Evolutionary conservation across 2,888 invertebrate species (phyloP), one percentile per base, ranked within the genome.

Genomic region (Ophion costatus): DNA sequence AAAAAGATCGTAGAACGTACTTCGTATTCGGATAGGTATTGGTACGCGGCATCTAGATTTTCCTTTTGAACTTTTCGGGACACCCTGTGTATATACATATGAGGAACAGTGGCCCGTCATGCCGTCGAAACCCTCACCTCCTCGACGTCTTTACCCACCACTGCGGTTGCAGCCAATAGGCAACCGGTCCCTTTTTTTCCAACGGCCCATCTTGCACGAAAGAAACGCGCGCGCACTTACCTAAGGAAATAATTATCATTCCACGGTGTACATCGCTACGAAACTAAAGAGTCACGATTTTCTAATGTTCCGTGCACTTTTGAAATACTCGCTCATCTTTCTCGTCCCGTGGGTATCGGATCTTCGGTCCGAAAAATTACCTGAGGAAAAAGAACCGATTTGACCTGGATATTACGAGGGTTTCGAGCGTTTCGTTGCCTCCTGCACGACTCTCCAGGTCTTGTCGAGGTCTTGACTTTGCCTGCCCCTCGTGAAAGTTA

Each of bases 101-200:
- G 38, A 57, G 64, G 80, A 75, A 80, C 75, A 71, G 64, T 66
- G 83, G 75, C 76, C 66, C 75, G 76, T 71, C 80, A 80, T 76
- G 73, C 59, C 80, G 80, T 61, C 73, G 67, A 83, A 80, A 7
- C 61, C 67, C 76, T 77, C 67, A 61, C 45, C 45, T 45, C 38
- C 29, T 9, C 22, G 17, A 24, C 7, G 9, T 45, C 51, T 7
- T 22, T 45, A 17, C 22, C 22, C 11, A 14, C 38, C 9, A 11
- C 10, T 6, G 24, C 20, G 10, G 17, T 70, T 38, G 38, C 38
- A 38, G 38, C 38, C 9, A 70, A 70, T n/a, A 69, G 51, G 51
- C 57, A 57, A 57, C 71, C 6, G 24, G 69, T 9, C 42, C 51
- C 69, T 51, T 69, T 51, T 51, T 69, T 67, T 38, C 38, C 38